Base-by-base conservation (phyloP, 2,113 vertebrate species). In the Acrocephalus kingi region DNA sequence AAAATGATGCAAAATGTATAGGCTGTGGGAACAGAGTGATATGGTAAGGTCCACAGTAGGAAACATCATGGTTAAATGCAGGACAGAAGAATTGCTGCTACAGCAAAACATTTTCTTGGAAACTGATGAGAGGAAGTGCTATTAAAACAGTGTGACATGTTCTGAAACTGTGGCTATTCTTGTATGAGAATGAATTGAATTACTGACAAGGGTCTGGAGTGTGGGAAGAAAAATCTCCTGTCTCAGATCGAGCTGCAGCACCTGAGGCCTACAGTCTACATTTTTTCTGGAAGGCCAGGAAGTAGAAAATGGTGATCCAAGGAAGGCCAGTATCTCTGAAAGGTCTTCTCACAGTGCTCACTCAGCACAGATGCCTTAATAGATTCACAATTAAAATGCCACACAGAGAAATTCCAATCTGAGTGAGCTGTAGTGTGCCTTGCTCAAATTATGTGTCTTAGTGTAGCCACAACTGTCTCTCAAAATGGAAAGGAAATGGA, bases 71-170 rank as follows among this genome's bases (percentile, higher is more conserved):
- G 48, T 89, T 89, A 87, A 93, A 56, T 7, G 1, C 31, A 80
- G 23, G n/a, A 76, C 28, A 33, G 71, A 71, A 78, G 56, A 94
- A 62, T 3, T 83, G 85, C 85, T 90, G 51, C 54, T 58, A 58
- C 49, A 92, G 88, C 82, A 94, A 90, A 80, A 92, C 30, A n/a
- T 90, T 90, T 94, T 94, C 82, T 80, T 88, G 68, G 90, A 91
- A 94, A 55, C 35, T 90, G 61, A 75, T 87, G 59, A 66, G 75
- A 90, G 92, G 92, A 95, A 94, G 88, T 93, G 59, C 87, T 90
- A 64, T 68, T 87, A 73, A 87, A 85, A 45, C 24, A 73, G 58
- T 10, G 14, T 90, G 90, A 87, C 11, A 0, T 76, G 33, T 93
- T 93, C 82, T 86, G 92, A 95, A 96, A 93, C 88, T 74, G 58